Evolutionary conservation across 37 sponge, comb jelly and placozoan species (phyloP).

Genomic region (Tethya wilhelma): DNA sequence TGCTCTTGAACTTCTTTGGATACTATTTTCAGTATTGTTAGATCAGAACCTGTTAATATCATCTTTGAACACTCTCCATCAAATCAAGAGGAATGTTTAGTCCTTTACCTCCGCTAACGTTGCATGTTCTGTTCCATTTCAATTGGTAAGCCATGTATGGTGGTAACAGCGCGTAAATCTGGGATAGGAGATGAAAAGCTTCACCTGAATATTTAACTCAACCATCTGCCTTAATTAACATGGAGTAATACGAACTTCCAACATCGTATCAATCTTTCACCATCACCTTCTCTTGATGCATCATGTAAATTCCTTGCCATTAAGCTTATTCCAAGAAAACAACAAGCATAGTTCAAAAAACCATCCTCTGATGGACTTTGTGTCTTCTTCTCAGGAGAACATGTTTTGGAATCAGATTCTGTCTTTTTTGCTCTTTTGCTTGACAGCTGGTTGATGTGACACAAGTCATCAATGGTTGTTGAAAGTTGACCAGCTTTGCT

Average conservation of each 20-base stretch:
- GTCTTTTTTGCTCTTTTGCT: not conserved
- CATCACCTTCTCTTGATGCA: not conserved
- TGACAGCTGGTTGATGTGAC: too few relatives aligned
- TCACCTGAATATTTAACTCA: conserved; percentile 7
- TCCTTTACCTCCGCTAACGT: not conserved
- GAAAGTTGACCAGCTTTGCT: not conserved
- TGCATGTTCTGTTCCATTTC: conserved; percentile 1
- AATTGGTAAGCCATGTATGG: conserved; percentile 8
- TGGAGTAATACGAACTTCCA: conserved; percentile 12
- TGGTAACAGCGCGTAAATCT: not conserved
- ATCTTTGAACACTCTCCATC: conserved; percentile 10
- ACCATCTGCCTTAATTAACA: too few relatives aligned
- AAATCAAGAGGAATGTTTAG: conserved; percentile 9
- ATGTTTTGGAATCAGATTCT: not conserved
- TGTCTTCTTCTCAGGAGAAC: not conserved
- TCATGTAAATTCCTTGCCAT: conserved; percentile 7
- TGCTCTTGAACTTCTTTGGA: conserved; percentile 3
- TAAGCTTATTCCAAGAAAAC: not conserved
- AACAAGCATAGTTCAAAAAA: not conserved
- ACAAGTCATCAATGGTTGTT: not conserved
- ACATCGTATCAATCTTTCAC: not conserved
- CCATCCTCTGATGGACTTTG: not conserved
- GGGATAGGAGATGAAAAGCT: conserved; percentile 10
- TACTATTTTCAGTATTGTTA: not conserved
- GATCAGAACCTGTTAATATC: conserved; percentile 12